phyloP scores from a whole-genome alignment of 2,797 vertebrate genomes.

The Spinibarbus caldwelli region DNA sequence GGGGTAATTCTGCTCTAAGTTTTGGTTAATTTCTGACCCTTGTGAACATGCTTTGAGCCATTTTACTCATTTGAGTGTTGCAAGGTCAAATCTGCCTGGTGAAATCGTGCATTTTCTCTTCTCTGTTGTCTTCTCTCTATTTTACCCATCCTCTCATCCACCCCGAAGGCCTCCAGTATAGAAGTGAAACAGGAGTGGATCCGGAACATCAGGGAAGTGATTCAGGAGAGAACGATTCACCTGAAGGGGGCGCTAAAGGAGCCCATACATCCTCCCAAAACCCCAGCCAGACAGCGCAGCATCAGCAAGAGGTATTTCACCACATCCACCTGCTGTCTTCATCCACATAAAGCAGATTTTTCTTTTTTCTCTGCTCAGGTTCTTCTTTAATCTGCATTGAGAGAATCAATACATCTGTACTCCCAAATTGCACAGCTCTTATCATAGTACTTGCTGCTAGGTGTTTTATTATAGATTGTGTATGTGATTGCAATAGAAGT shows the following conservation, averaged over 20 bases:
- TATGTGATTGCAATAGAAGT: not conserved
- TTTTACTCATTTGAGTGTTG: not conserved
- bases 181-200: conserved; percentile 99
- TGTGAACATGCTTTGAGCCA: not conserved
- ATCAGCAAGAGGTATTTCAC: conserved; percentile 88
- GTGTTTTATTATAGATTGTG: not conserved
- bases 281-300: conserved; percentile 92
- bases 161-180: conserved; percentile 86
- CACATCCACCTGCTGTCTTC: not conserved
- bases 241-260: conserved; percentile 95
- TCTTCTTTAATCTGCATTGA: not conserved
- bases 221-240: conserved; percentile 96
- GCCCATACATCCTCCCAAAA: conserved; percentile 96
- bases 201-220: conserved; percentile 95
- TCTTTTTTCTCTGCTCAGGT: not conserved
- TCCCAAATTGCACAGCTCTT: not conserved
- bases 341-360: not conserved
- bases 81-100: not conserved
- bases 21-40: not conserved
- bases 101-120: not conserved
- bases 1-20: not conserved
- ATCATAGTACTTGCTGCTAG: not conserved
- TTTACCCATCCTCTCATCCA: not conserved
- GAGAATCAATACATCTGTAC: not conserved
- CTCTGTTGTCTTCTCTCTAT: not conserved